Conservation (phyloP, 2,888 invertebrate genomes). For the Sympetrum striolatum region DNA sequence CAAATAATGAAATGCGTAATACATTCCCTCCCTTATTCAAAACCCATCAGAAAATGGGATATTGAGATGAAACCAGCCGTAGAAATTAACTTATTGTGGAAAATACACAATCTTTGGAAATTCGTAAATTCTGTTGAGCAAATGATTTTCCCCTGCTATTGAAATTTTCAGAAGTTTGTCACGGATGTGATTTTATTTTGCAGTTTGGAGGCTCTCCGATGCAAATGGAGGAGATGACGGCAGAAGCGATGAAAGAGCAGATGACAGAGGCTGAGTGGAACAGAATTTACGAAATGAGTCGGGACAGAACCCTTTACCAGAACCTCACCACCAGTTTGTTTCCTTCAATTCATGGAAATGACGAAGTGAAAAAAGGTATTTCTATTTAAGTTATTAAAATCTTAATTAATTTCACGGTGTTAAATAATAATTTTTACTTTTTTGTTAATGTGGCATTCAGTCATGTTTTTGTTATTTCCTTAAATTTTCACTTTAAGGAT, state of each 20-base stretch:
- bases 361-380: constrained; percentile 84
- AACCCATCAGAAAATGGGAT: no score
- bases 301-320: constrained; percentile 86
- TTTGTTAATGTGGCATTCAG: neutral
- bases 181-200: constrained; percentile 44
- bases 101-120: no score
- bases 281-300: constrained; percentile 96
- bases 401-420: no score
- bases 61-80: no score
- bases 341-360: constrained; percentile 95
- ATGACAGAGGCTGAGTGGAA: constrained; percentile 96
- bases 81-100: no score
- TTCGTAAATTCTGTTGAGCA: no score
- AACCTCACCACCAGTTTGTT: constrained; percentile 92
- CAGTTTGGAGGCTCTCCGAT: constrained; percentile 85
- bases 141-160: no score
- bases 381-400: neutral
- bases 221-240: constrained; percentile 86
- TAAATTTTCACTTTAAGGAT: neutral
- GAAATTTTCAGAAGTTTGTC: no score
- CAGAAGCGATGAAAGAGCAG: constrained; percentile 90
- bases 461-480: neutral
- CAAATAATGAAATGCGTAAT: no score
- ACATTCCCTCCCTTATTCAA: no score
- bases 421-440: neutral